These are phyloP conservation scores for Ophraella communa DNA, from an alignment of 2,888 invertebrate genomes.

Conservation along the genomic window DNA sequence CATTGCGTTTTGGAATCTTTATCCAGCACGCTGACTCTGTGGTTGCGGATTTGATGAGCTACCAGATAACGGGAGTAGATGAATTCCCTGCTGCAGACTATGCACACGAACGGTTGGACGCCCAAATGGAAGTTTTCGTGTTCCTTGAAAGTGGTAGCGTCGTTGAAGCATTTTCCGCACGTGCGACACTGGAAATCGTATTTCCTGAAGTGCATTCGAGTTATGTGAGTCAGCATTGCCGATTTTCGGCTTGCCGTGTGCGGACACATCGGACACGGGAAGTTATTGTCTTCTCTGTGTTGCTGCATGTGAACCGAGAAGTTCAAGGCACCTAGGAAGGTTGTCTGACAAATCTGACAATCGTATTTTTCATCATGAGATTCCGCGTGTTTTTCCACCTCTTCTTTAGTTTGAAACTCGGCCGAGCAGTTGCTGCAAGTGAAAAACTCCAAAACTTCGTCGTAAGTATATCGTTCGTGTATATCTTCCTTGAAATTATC, in stretches of 20 bases:
- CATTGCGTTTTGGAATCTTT: slow-evolving; percentile 58
- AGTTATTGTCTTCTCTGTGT: slow-evolving; percentile 47
- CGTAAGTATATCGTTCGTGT: slow-evolving; percentile 30
- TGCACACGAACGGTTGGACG: slow-evolving; percentile 57
- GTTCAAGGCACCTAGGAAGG: slow-evolving; percentile 48
- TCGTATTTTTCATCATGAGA: slow-evolving; percentile 53
- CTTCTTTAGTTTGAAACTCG: slow-evolving; percentile 44
- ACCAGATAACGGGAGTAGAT: slow-evolving; percentile 49
- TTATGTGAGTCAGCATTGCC: slow-evolving; percentile 46
- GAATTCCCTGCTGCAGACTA: slow-evolving; percentile 59
- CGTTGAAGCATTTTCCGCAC: slow-evolving; percentile 62
- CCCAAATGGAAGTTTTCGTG: slow-evolving; percentile 59
- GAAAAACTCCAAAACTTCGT: slow-evolving; percentile 44
- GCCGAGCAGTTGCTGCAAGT: slow-evolving; percentile 48
- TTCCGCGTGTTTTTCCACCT: slow-evolving; percentile 46
- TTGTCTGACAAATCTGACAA: slow-evolving; percentile 48
- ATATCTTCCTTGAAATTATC: slow-evolving; percentile 29
- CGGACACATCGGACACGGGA: slow-evolving; percentile 48
- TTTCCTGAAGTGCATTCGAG: slow-evolving; percentile 45
- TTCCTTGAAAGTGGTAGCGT: slow-evolving; percentile 58
- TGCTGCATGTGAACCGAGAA: slow-evolving; percentile 50
- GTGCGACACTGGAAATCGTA: slow-evolving; percentile 59
- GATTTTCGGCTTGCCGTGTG: slow-evolving; percentile 43
- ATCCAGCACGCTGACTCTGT: slow-evolving; percentile 54
- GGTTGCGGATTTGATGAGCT: slow-evolving; percentile 49